Percentiles rank a stretch among this genome's conserved stretches.
Evolutionary conservation across 1,140 invertebrate genomes (phyloP).

Genomic region (Drosophila melanica): DNA sequence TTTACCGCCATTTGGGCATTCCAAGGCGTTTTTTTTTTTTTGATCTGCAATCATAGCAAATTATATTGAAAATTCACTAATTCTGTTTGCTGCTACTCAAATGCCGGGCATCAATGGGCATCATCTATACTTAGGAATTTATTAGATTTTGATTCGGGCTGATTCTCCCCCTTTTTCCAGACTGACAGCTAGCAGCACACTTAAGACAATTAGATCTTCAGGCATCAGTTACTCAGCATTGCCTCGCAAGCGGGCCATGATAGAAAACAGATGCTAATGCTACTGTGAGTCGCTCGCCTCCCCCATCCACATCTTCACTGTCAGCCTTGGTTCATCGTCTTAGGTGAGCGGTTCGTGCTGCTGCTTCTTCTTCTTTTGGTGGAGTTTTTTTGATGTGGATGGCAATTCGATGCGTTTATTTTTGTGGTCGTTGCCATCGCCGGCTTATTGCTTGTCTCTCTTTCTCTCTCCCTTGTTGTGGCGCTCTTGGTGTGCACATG

Average conservation of each 20-base stretch:
- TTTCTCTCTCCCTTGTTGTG: slow-evolving; percentile 4
- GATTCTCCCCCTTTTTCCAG: slow-evolving; percentile 4
- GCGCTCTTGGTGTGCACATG: slow-evolving; percentile 52
- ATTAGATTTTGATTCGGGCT: slow-evolving; percentile 32
- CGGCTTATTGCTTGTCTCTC: slow-evolving; percentile 14
- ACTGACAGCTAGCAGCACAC: slow-evolving; percentile 67
- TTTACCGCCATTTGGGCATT: slow-evolving; percentile 51
- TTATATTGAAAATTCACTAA: slow-evolving; percentile 54
- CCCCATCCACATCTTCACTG: slow-evolving; percentile 1
- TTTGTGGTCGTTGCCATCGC: slow-evolving; percentile 56
- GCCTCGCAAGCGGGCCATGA: slow-evolving; percentile 54
- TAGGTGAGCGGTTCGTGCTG: not conserved
- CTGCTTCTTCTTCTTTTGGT: not conserved
- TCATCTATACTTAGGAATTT: slow-evolving; percentile 12
- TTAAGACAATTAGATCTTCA: slow-evolving; percentile 60
- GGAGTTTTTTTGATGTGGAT: slow-evolving; percentile 48
- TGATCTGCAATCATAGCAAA: slow-evolving; percentile 48
- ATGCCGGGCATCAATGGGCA: slow-evolving; percentile 16
- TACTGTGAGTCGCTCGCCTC: not conserved
- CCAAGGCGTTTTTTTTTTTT: slow-evolving; percentile 31
- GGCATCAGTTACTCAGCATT: slow-evolving; percentile 55
- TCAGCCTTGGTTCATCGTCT: not conserved
- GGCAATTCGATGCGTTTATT: slow-evolving; percentile 56
- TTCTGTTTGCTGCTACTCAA: slow-evolving; percentile 34
- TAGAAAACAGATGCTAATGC: slow-evolving; percentile 70